A percentile compares a stretch with the other conserved stretches of the same genome.
These are phyloP conservation scores for Myripristis murdjan DNA, from an alignment of 2,797 vertebrate species.

Conservation along the genomic window DNA sequence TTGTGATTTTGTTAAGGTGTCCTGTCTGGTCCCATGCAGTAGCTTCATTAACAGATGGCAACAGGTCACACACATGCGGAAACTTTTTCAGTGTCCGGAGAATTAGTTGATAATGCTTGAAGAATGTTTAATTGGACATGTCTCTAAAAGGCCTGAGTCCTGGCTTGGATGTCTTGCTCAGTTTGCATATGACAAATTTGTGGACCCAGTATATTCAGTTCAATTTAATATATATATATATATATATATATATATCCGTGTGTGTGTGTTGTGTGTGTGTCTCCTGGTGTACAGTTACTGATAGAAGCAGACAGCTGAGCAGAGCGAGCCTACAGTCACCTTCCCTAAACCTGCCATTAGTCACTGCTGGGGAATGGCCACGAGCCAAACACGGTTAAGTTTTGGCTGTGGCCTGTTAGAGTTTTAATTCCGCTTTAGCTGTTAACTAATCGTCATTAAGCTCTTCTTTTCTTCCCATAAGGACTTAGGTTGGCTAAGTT, in stretches of 20 bases:
- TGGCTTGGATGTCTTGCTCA: neutral
- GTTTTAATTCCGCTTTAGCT: neutral
- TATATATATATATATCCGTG: neutral
- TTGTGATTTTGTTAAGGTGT: no score
- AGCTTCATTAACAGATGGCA: no score
- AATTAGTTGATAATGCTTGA: no score
- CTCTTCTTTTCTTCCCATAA: no score
- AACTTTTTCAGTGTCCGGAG: no score
- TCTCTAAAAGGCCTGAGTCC: no score
- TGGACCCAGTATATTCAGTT: neutral
- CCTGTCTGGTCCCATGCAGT: no score
- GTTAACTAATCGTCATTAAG: neutral
- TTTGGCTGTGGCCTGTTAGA: neutral
- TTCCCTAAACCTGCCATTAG: neutral
- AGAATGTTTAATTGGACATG: no score
- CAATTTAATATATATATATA: neutral
- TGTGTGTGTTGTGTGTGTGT: slow-evolving; percentile 18
- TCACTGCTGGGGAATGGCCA: neutral
- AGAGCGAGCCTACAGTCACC: slow-evolving; percentile 22
- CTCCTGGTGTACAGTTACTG: slow-evolving; percentile 54
- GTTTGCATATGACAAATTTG: neutral
- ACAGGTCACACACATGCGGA: no score
- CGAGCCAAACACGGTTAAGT: neutral
- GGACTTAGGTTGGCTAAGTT: no score
- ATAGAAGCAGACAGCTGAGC: slow-evolving; percentile 63